phyloP scores from a whole-genome alignment of 2,888 invertebrate genomes.

The Eretmocerus hayati region DNA sequence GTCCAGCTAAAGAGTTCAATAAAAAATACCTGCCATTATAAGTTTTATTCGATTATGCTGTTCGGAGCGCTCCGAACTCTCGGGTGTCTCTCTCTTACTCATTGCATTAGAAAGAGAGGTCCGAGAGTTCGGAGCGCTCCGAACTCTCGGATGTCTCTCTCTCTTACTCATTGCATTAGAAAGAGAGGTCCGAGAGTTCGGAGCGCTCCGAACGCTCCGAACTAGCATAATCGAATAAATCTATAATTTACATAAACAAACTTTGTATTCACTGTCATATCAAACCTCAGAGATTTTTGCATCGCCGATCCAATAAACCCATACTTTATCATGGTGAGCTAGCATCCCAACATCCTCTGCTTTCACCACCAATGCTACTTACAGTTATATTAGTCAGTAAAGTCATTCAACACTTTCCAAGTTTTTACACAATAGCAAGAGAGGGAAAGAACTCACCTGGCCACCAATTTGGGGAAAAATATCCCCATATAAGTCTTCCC shows the following conservation, averaged over 20 bases:
- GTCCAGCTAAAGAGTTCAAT: conserved; percentile 25
- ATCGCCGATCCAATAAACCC: conserved; percentile 39
- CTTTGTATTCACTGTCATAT: not conserved
- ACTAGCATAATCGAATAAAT: too few relatives aligned
- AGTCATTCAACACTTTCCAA: too few relatives aligned
- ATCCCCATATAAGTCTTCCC: conserved; percentile 41
- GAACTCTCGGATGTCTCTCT: too few relatives aligned
- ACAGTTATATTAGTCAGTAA: not conserved
- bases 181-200: too few relatives aligned
- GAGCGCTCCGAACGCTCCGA: too few relatives aligned
- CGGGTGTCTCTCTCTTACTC: too few relatives aligned
- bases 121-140: too few relatives aligned
- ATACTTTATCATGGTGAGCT: conserved; percentile 29
- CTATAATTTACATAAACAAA: not conserved
- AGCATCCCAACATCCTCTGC: conserved; percentile 35
- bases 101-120: too few relatives aligned
- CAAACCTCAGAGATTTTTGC: conserved; percentile 29
- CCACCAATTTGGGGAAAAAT: conserved; percentile 36
- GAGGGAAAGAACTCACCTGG: conserved; percentile 35
- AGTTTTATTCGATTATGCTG: too few relatives aligned
- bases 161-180: too few relatives aligned
- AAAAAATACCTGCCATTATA: not conserved
- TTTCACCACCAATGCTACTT: conserved; percentile 31
- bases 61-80: too few relatives aligned
- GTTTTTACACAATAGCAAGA: too few relatives aligned